Percentiles rank a stretch among this genome's conserved stretches.
Conservation (phyloP, 2,888 invertebrate genomes). For the Malthinus seriepunctatus region DNA sequence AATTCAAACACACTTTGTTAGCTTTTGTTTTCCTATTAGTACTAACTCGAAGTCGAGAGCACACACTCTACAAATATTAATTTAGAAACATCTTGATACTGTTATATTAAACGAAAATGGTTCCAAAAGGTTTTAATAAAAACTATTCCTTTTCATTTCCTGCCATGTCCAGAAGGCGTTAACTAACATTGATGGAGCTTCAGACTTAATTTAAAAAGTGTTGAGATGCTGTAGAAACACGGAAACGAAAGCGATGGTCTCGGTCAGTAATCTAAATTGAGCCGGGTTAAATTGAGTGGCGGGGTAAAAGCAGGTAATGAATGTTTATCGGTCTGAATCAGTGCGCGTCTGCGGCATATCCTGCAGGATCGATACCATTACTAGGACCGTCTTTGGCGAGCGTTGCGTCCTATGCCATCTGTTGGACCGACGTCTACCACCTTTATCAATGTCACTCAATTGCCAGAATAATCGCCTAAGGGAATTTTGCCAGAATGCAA, state of each 20-base stretch:
- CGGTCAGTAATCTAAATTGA: constrained; percentile 54
- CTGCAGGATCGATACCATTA: constrained; percentile 39
- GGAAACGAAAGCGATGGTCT: constrained; percentile 45
- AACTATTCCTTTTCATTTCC: constrained; percentile 22
- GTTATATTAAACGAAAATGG: no score
- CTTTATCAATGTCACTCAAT: constrained; percentile 45
- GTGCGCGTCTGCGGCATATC: constrained; percentile 42
- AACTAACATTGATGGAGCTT: constrained; percentile 42
- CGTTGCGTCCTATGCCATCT: constrained; percentile 31
- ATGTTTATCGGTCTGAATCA: constrained; percentile 54
- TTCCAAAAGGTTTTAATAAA: constrained; percentile 9
- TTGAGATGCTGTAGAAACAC: constrained; percentile 45
- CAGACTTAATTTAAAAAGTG: constrained; percentile 50
- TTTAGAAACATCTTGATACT: no score
- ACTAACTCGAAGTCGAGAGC: no score
- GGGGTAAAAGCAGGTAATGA: constrained; percentile 51
- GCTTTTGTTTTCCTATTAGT: no score
- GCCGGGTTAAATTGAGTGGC: constrained; percentile 53
- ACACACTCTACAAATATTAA: no score
- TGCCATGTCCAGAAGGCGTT: constrained; percentile 16
- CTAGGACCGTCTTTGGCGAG: constrained; percentile 34
- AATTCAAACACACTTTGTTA: no score
- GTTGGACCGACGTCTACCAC: constrained; percentile 30
- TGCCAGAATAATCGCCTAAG: constrained; percentile 43
- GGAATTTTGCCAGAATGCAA: constrained; percentile 41